Evolutionary conservation across 2,888 invertebrate genomes (phyloP).

Genomic region (Aplocera efformata): DNA sequence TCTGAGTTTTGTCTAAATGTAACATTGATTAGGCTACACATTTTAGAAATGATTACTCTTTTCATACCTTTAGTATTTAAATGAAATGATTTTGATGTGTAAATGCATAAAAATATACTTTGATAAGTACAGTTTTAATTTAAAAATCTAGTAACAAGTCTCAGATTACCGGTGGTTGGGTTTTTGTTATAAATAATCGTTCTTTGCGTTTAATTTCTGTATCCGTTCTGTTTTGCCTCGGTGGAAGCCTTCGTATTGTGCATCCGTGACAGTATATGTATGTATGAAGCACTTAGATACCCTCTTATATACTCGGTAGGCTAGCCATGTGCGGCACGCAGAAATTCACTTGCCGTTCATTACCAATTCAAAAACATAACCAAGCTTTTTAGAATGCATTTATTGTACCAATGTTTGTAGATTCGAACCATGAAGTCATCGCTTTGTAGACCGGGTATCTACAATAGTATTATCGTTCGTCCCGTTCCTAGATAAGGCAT

Average conservation of each 20-base stretch:
- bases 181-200: constrained; percentile 1
- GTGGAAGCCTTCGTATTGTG: constrained; percentile 20
- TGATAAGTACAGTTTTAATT: too few relatives aligned
- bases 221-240: constrained; percentile 18
- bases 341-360: not conserved
- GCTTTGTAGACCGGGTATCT: not conserved
- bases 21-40: too few relatives aligned
- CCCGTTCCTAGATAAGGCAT: not conserved
- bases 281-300: constrained; percentile 3
- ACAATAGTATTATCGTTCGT: not conserved
- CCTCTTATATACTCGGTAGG: not conserved
- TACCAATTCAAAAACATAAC: too few relatives aligned
- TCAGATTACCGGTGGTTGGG: constrained; percentile 11
- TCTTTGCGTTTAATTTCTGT: constrained; percentile 9
- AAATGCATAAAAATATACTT: too few relatives aligned
- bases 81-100: too few relatives aligned
- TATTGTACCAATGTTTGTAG: not conserved
- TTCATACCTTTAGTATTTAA: too few relatives aligned
- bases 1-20: too few relatives aligned
- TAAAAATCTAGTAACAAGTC: too few relatives aligned
- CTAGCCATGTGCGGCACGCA: not conserved
- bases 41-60: too few relatives aligned
- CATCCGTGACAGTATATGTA: constrained; percentile 19
- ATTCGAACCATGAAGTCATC: not conserved
- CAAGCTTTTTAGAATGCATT: not conserved